A percentile compares a stretch with the other conserved stretches of the same genome.
phyloP scores from a whole-genome alignment of 2,113 vertebrate genomes.

The Phasianus colchicus region DNA sequence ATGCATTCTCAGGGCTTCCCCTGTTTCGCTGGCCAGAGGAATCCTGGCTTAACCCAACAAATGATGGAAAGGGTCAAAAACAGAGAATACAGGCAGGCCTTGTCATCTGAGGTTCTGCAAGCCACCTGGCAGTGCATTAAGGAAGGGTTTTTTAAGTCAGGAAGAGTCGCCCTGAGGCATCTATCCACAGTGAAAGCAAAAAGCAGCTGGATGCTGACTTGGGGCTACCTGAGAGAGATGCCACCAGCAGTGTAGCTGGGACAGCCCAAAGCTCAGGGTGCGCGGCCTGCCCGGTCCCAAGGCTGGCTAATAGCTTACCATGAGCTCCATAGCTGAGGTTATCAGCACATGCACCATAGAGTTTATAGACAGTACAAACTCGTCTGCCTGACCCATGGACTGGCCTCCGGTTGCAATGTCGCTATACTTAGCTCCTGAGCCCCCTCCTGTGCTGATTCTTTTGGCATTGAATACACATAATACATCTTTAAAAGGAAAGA shows the following conservation, averaged over 20 bases:
- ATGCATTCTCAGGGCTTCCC: conserved; percentile 57
- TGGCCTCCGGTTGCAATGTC: not conserved
- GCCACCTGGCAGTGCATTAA: not conserved
- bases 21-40: conserved; percentile 38
- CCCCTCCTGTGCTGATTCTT: not conserved
- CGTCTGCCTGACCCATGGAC: not conserved
- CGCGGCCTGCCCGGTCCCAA: not conserved
- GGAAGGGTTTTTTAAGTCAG: not conserved
- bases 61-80: not conserved
- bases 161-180: not conserved
- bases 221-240: not conserved
- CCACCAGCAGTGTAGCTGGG: not conserved
- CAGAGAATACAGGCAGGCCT: not conserved
- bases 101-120: not conserved
- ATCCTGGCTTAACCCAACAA: conserved; percentile 16
- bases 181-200: not conserved
- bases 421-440: not conserved
- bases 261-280: not conserved
- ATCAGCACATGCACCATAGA: not conserved
- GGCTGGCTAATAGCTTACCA: not conserved
- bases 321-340: not conserved
- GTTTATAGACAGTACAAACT: not conserved
- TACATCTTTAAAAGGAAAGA: conserved; percentile 1
- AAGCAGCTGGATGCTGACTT: fast-evolving
- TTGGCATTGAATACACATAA: not conserved